Base-by-base conservation (phyloP, 2,113 vertebrate species). In the Coptodon bakossiorum region DNA sequence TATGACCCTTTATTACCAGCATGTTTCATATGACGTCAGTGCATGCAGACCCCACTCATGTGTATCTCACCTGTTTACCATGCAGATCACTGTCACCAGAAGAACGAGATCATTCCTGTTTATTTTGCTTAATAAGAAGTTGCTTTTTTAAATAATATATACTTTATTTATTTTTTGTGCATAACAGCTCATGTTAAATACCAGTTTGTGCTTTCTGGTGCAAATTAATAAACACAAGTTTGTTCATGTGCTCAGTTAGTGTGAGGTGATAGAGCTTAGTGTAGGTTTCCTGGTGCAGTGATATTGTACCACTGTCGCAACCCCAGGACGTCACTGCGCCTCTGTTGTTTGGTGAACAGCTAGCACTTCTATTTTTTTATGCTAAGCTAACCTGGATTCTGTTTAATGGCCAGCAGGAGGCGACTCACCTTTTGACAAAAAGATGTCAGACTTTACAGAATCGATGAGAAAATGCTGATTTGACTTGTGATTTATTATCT, bases 211-310 rank as follows among this genome's bases (percentile, higher is more conserved):
- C 9, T 76, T 76, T 29, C 0, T 76, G 68, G 22, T 76, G 40
- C 9, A 73, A 45, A 73, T 45, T 5, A 27, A 73, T 17, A 16
- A 71, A 27, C 22, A 43, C 12, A 8, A 14, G 0, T 71, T 3
- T 38, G 36, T 2, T 45, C 0, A 43, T 16, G n/a, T 43, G n/a
- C 2, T 2, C 38, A 45, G 38, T 48, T 0, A 19, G 45, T 11
- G 17, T 2, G 59, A 63, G 31, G 0, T 78, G 24, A 19, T 11
- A 3, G 71, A 50, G 24, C 29, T 19, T 19, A 50, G 71, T 31
- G 17, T 4, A 78, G 24, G 6, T 63, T 48, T 83, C n/a, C 71
- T n/a, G 31, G 22, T 56, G 16, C 10, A 17, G 24, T 66, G 11
- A 7, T n/a, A 0, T 66, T 14, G 76, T 12, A 31, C 68, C 36